These are phyloP conservation scores for Nerophis lumbriciformis DNA, from an alignment of 2,113 vertebrate species.

Conservation along the genomic window DNA sequence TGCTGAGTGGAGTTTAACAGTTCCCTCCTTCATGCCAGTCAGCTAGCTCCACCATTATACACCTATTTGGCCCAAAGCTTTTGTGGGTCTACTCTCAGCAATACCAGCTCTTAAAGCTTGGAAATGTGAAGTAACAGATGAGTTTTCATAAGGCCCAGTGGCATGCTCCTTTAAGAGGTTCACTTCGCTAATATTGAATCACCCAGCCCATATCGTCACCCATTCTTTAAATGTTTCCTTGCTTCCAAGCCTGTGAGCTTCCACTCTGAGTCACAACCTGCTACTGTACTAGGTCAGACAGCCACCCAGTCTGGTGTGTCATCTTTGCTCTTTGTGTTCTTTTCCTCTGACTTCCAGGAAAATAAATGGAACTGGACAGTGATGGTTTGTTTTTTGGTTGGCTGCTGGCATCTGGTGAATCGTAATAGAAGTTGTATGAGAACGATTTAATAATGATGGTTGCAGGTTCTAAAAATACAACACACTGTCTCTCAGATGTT, in stretches of 20 bases:
- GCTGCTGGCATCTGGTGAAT: constrained; percentile 31
- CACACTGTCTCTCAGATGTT: constrained; percentile 24
- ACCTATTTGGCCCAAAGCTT: constrained; percentile 54
- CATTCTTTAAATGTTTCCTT: constrained; percentile 59
- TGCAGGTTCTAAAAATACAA: constrained; percentile 43
- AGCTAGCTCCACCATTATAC: constrained; percentile 38
- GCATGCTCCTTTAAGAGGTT: constrained; percentile 40
- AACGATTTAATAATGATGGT: constrained; percentile 38
- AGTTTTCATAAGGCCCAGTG: constrained; percentile 56
- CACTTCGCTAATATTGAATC: constrained; percentile 45
- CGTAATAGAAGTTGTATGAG: constrained; percentile 7
- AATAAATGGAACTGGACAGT: constrained; percentile 56
- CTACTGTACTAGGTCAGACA: constrained; percentile 40
- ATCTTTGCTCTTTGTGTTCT: constrained; percentile 38
- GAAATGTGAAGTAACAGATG: constrained; percentile 66
- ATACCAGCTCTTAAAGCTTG: constrained; percentile 63
- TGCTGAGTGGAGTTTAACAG: constrained; percentile 45
- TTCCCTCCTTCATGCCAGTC: constrained; percentile 36
- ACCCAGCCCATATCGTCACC: constrained; percentile 43
- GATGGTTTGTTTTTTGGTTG: constrained; percentile 46
- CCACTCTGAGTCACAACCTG: constrained; percentile 42
- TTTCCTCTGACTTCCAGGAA: constrained; percentile 45
- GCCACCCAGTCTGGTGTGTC: constrained; percentile 42
- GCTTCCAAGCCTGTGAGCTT: constrained; percentile 32
- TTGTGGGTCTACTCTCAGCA: constrained; percentile 59